These are phyloP conservation scores for Gymnothorax reevesii DNA, from an alignment of 2,797 vertebrate genomes.

Conservation along the genomic window DNA sequence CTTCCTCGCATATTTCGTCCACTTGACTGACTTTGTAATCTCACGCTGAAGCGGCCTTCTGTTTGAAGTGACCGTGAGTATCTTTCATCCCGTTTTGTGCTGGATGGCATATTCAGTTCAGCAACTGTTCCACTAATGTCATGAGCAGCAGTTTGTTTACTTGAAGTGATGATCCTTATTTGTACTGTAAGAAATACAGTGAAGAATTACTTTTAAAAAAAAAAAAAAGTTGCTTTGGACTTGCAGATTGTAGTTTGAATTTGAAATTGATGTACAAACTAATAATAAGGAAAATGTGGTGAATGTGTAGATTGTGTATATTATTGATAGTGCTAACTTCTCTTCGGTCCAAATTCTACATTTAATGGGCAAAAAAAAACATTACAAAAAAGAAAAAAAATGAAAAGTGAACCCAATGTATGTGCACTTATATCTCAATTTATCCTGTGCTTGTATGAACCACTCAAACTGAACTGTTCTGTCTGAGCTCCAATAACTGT, in stretches of 20 bases:
- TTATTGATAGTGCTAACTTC: conserved; percentile 25
- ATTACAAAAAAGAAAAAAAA: neutral
- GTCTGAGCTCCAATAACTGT: neutral
- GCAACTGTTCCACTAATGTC: neutral
- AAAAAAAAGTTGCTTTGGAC: neutral
- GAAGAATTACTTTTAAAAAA: conserved; percentile 17
- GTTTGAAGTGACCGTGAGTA: neutral
- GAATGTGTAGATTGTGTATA: conserved; percentile 36
- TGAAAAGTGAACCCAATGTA: conserved; percentile 5
- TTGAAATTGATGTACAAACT: conserved; percentile 30
- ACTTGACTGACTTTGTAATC: conserved; percentile 4
- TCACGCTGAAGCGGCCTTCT: neutral
- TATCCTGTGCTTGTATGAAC: neutral
- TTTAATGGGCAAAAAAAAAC: conserved; percentile 1
- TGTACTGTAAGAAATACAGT: conserved; percentile 5
- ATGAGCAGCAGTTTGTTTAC: conserved; percentile 1
- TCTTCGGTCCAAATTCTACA: conserved; percentile 18
- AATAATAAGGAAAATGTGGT: conserved; percentile 27
- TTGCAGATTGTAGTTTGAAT: conserved; percentile 23
- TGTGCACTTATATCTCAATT: conserved; percentile 14
- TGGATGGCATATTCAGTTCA: conserved; percentile 16
- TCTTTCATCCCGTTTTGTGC: neutral
- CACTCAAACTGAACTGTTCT: neutral
- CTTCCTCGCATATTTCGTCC: neutral
- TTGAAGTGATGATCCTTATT: conserved; percentile 22